Percentiles rank a stretch among this genome's conserved stretches.
Conservation (phyloP, 2,113 vertebrate genomes). For the Orientallactaga bullata region DNA sequence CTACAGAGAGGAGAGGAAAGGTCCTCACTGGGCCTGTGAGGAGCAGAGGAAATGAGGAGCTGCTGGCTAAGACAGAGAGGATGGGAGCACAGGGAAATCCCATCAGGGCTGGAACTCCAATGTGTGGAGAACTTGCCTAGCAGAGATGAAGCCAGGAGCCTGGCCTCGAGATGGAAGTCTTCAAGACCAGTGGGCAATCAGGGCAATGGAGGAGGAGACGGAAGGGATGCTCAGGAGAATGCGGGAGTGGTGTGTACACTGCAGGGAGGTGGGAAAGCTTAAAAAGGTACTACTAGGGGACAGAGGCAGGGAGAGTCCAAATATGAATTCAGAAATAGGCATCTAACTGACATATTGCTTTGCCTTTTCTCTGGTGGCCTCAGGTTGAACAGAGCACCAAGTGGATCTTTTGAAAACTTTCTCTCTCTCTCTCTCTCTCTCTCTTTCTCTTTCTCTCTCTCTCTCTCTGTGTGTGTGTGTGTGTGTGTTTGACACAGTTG, state of each 20-base stretch:
- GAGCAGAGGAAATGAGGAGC: neutral
- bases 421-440: neutral
- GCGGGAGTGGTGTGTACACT: too few relatives aligned
- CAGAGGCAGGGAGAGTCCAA: neutral
- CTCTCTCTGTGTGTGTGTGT: too few relatives aligned
- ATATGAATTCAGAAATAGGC: neutral
- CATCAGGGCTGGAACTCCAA: neutral
- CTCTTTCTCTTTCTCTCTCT: neutral
- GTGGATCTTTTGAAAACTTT: neutral
- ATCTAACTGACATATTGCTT: neutral
- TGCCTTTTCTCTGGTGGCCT: neutral
- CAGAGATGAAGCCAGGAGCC: neutral
- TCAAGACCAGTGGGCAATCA: rapidly evolving
- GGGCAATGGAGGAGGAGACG: too few relatives aligned
- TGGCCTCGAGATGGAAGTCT: neutral
- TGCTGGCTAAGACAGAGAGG: neutral
- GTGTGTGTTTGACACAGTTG: too few relatives aligned
- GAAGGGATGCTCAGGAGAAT: neutral
- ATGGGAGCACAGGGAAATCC: neutral
- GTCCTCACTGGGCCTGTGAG: neutral
- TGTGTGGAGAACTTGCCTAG: neutral
- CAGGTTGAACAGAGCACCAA: neutral
- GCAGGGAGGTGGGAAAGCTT: neutral
- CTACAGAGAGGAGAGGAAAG: rapidly evolving
- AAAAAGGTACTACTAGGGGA: too few relatives aligned